Evolutionary conservation across 2,113 vertebrate genomes (phyloP).

Genomic region (Stomatorhinus ivindoensis): DNA sequence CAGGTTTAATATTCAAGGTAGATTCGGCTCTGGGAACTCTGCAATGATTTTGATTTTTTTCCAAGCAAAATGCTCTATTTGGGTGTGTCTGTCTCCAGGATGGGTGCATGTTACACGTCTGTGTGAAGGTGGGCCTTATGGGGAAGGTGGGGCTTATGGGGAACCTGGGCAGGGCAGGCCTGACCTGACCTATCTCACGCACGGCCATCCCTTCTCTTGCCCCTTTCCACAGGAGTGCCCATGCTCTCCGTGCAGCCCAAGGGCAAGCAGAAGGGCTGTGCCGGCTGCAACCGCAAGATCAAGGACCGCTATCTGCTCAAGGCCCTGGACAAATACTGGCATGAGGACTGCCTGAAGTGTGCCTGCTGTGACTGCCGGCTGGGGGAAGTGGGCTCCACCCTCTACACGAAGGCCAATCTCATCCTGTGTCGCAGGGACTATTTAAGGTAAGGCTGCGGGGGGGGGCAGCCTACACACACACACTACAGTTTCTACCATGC

Average conservation of each 20-base stretch:
- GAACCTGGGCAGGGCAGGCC: background rate
- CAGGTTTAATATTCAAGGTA: background rate
- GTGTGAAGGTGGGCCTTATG: background rate
- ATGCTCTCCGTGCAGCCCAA: constrained; percentile 87
- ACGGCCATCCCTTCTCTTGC: background rate
- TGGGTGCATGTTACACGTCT: background rate
- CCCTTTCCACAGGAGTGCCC: constrained; percentile 65
- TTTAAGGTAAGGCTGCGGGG: constrained; percentile 71
- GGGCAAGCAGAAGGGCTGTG: constrained; percentile 86
- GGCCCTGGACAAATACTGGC: constrained; percentile 90
- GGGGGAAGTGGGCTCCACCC: constrained; percentile 86
- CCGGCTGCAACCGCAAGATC: constrained; percentile 88
- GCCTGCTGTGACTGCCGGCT: constrained; percentile 93
- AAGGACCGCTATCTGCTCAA: constrained; percentile 94
- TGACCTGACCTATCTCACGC: background rate
- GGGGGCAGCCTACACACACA: background rate
- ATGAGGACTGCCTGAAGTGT: constrained; percentile 92
- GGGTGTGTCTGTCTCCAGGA: background rate
- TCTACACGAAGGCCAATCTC: constrained; percentile 94
- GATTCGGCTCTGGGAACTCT: background rate
- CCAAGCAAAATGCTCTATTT: background rate
- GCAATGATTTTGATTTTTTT: background rate
- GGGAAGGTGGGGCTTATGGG: background rate
- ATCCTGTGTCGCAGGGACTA: constrained; percentile 92
- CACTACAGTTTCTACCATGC: background rate